Conservation (phyloP, 2,113 vertebrate genomes). For the Neodontobutis hainanensis region DNA sequence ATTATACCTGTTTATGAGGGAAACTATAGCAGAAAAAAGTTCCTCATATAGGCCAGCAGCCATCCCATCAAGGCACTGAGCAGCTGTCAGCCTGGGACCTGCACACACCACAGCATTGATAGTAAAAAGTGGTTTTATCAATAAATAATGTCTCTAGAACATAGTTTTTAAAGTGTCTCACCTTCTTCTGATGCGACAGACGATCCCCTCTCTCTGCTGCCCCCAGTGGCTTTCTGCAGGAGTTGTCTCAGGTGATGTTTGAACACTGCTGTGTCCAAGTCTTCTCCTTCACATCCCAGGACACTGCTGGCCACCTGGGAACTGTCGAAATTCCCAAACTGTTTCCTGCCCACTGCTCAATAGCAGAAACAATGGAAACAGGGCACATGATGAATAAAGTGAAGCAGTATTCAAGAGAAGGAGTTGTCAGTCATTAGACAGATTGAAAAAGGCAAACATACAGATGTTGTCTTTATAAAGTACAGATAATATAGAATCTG, state of each 20-base stretch:
- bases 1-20: conserved; percentile 92
- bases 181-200: conserved; percentile 63
- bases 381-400: not conserved
- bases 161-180: conserved; percentile 28
- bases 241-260: conserved; percentile 94
- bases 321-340: conserved; percentile 90
- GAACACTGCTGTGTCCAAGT: conserved; percentile 89
- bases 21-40: conserved; percentile 84
- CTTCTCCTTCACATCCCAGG: conserved; percentile 91
- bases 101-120: not conserved
- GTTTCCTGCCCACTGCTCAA: conserved; percentile 88
- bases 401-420: not conserved
- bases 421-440: too few relatives aligned
- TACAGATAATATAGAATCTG: too few relatives aligned
- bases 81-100: conserved; percentile 87
- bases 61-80: conserved; percentile 92
- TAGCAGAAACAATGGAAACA: not conserved
- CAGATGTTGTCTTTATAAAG: too few relatives aligned
- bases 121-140: not conserved
- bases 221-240: conserved; percentile 82
- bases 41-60: conserved; percentile 92
- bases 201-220: conserved; percentile 35
- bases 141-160: not conserved
- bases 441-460: too few relatives aligned
- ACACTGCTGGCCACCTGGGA: conserved; percentile 81